These are phyloP conservation scores for Oryzias woworae DNA, from an alignment of 2,113 vertebrate species.

Conservation along the genomic window DNA sequence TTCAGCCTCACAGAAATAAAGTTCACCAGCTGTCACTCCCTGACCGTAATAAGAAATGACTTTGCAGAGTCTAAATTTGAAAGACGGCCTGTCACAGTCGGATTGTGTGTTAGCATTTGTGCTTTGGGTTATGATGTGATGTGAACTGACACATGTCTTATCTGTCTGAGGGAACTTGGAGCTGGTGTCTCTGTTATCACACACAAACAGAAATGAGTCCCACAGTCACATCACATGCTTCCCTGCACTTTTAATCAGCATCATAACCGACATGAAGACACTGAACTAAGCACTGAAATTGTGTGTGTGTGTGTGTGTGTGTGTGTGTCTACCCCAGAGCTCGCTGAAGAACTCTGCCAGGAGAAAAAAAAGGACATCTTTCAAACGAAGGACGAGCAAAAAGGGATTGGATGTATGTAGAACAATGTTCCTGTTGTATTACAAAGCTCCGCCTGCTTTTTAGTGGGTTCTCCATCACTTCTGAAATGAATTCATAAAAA, in stretches of 20 bases:
- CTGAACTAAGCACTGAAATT: slow-evolving; percentile 50
- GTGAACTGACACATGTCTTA: slow-evolving; percentile 46
- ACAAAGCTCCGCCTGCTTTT: no score
- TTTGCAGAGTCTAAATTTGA: slow-evolving; percentile 52
- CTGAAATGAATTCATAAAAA: no score
- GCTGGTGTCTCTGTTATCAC: slow-evolving; percentile 22
- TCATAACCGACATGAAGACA: slow-evolving; percentile 36
- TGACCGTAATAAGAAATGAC: slow-evolving; percentile 40
- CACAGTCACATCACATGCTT: slow-evolving; percentile 36
- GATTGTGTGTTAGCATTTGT: slow-evolving; percentile 2
- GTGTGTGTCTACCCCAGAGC: slow-evolving; percentile 63
- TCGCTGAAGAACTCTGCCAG: slow-evolving; percentile 90
- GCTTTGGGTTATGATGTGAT: slow-evolving; percentile 35
- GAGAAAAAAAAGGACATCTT: slow-evolving; percentile 96
- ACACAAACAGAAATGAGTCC: slow-evolving; percentile 13
- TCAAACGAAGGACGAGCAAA: slow-evolving; percentile 96
- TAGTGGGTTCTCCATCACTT: no score
- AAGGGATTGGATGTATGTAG: slow-evolving; percentile 91
- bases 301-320: no score
- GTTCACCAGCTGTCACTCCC: slow-evolving; percentile 23
- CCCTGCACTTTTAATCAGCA: slow-evolving; percentile 50
- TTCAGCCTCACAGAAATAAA: slow-evolving; percentile 14
- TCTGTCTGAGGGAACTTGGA: slow-evolving; percentile 26
- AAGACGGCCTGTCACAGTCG: slow-evolving; percentile 22
- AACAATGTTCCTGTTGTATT: background rate